phyloP scores from a whole-genome alignment of 2,113 vertebrate genomes.

The Scytalopus superciliaris region DNA sequence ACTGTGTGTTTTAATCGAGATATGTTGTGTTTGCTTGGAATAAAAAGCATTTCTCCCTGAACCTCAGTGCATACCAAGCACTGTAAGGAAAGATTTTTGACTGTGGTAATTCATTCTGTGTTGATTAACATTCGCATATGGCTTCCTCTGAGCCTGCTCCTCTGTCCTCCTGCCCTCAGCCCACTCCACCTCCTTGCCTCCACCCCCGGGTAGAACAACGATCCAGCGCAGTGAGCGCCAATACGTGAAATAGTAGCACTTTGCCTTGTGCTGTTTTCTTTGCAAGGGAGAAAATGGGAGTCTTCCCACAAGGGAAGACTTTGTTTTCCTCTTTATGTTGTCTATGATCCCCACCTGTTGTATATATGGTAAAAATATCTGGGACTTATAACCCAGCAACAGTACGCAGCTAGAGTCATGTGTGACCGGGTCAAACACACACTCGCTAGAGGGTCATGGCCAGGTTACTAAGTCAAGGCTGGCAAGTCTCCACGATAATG shows the following conservation, averaged over 20 bases:
- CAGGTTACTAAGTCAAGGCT: conserved; percentile 80
- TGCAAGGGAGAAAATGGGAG: conserved; percentile 35
- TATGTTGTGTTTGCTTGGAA: neutral
- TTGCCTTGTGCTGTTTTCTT: neutral
- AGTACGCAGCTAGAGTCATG: conserved; percentile 62
- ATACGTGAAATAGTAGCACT: neutral
- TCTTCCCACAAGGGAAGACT: conserved; percentile 19
- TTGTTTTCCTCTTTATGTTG: conserved; percentile 43
- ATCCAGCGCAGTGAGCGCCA: neutral
- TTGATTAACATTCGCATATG: neutral
- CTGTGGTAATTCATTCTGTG: neutral
- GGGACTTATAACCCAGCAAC: conserved; percentile 68
- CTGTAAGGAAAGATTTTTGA: neutral
- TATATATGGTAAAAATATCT: conserved; percentile 70
- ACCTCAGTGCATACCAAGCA: neutral
- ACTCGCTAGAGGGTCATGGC: conserved; percentile 75
- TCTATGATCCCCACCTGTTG: conserved; percentile 74
- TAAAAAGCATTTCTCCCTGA: neutral
- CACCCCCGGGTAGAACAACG: rapidly evolving
- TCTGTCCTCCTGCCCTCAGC: neutral
- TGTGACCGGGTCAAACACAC: conserved; percentile 76
- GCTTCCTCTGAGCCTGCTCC: neutral
- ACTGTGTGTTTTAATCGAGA: neutral
- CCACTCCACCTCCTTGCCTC: neutral
- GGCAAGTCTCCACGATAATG: conserved; percentile 58